Base-by-base conservation (phyloP, 2,888 invertebrate genomes). In the Saturnia pavonia region DNA sequence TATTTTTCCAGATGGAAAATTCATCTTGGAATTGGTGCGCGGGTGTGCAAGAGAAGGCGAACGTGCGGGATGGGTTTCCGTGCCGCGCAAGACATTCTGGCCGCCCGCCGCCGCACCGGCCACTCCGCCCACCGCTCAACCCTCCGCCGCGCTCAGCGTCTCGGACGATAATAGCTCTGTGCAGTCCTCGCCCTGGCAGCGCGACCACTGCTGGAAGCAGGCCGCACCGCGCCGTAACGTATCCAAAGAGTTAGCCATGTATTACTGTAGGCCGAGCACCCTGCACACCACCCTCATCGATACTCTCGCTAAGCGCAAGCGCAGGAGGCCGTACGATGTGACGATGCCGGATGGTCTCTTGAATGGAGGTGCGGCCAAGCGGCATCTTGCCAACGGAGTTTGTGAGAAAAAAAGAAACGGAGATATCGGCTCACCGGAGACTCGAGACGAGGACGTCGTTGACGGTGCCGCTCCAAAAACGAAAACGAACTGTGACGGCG, bases 151-250 rank as follows among this genome's bases (percentile, higher is more conserved):
- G 79, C 96, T 97, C 88, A 97, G 97, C 92, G 97, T 97, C 91
- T 97, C 97, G 83, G 98, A 98, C 94, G 98, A 98, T 91, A 98
- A 97, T 93, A 97, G 97, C 85, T 98, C 97, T 77, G 95, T 98
- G 86, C 97, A 97, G 89, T 97, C 97, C 78, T 98, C 97, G 83
- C 98, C 97, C 74, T 97, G 97, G 97, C 97, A 97, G 91, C 95
- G 97, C 80, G 97, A 98, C 91, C 97, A 97, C 92, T 96, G 97
- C 87, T 98, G 97, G 97, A 97, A 97, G 90, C 97, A 97, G 90
- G 94, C 96, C 76, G 94, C 95, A 77, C 97, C 97, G 72, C 95
- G 96, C 81, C 95, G 95, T 77, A 96, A 96, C 87, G 94, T 96
- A 77, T 96, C 96, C 85, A 96, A 95, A 85, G 96, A 96, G 92